Evolutionary conservation across 2,113 vertebrate species (phyloP).

Genomic region (Poicephalus meyeri): DNA sequence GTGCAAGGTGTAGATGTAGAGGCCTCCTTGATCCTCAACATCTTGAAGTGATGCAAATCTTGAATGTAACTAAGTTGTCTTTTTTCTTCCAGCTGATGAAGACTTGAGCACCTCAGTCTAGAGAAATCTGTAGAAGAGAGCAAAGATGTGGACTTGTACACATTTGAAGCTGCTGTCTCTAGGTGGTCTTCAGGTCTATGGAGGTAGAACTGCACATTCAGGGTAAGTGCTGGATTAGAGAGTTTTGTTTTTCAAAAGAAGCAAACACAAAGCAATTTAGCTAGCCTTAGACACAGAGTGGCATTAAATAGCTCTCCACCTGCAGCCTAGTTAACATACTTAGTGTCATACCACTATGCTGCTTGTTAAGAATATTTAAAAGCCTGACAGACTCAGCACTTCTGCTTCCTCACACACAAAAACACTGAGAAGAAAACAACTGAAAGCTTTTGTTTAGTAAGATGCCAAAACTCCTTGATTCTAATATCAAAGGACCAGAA

Average conservation of each 20-base stretch:
- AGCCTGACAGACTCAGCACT: background rate
- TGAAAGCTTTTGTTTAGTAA: background rate
- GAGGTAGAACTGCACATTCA: background rate
- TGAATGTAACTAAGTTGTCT: background rate
- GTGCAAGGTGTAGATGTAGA: background rate
- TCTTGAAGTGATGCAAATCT: background rate
- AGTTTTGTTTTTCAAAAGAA: background rate
- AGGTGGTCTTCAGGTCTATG: background rate
- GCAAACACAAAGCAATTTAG: background rate
- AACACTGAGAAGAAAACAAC: background rate
- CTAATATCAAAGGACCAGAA: background rate
- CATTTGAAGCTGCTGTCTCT: background rate
- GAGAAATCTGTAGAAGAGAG: background rate
- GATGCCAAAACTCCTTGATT: background rate
- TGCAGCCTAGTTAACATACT: background rate
- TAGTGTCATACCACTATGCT: background rate
- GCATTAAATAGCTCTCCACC: background rate
- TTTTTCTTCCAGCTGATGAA: background rate
- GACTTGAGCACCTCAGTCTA: background rate
- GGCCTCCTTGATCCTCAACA: background rate
- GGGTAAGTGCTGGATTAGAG: background rate
- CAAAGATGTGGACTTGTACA: background rate
- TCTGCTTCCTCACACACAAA: background rate
- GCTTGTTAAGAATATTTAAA: background rate
- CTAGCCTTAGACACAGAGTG: background rate